Conservation (phyloP, 2,797 vertebrate genomes). For the Antrozous pallidus region DNA sequence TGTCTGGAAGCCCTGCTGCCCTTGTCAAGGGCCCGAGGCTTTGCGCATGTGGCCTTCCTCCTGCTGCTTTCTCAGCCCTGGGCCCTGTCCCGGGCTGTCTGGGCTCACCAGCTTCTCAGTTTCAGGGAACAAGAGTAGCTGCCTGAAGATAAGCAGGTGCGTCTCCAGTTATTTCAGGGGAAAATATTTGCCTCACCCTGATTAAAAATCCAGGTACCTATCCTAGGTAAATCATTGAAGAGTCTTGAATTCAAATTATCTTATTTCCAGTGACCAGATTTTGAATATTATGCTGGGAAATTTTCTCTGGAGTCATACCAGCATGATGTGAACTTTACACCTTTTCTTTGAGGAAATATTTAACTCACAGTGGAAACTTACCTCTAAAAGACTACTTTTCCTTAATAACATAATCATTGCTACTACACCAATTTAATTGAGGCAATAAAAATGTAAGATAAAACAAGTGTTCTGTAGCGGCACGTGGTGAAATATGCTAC, state of each 20-base stretch:
- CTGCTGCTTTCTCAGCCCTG: accelerated
- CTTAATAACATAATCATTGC: not conserved
- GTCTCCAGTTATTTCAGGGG: not conserved
- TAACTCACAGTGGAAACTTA: not conserved
- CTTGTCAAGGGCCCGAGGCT: not conserved
- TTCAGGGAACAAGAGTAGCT: not conserved
- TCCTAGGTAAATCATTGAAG: not conserved
- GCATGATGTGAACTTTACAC: not conserved
- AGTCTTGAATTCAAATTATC: not conserved
- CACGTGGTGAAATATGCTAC: not conserved
- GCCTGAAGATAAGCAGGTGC: not conserved
- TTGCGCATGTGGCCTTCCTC: not conserved
- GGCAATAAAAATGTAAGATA: not conserved
- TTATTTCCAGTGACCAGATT: not conserved
- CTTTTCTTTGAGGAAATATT: not conserved
- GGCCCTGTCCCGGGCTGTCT: not conserved
- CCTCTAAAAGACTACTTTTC: not conserved
- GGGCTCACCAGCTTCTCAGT: not conserved
- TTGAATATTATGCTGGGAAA: not conserved
- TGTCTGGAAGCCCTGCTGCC: no score
- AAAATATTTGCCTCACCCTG: not conserved
- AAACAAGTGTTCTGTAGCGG: not conserved
- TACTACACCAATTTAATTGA: not conserved
- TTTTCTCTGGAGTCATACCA: not conserved
- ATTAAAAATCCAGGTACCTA: not conserved